phyloP scores from a whole-genome alignment of 2,113 vertebrate genomes.

The Hippopotamus amphibius region DNA sequence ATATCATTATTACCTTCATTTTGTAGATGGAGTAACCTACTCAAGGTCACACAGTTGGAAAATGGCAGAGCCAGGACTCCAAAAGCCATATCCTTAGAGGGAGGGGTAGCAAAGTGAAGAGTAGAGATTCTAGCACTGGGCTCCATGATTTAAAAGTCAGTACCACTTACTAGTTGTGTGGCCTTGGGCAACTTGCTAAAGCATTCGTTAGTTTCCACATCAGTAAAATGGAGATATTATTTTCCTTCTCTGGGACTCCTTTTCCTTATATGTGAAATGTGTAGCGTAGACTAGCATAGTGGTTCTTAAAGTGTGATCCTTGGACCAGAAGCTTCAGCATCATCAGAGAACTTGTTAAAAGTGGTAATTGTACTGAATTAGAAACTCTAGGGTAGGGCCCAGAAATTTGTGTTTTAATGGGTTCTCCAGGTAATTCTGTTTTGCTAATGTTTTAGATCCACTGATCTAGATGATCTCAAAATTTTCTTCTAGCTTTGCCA shows the following conservation, averaged over 20 bases:
- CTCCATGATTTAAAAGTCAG: slow-evolving; percentile 18
- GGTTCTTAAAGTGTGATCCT: slow-evolving; percentile 11
- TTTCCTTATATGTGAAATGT: slow-evolving; percentile 24
- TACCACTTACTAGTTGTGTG: not conserved
- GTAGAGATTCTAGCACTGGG: not conserved
- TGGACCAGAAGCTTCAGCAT: not conserved
- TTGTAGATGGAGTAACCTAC: not conserved
- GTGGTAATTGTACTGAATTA: not conserved
- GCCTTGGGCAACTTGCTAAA: slow-evolving; percentile 15
- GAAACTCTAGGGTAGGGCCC: not conserved
- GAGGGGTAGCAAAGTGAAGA: not conserved
- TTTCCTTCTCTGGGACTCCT: not conserved
- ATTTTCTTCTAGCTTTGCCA: slow-evolving; percentile 19
- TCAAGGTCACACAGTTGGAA: not conserved
- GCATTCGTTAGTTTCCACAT: not conserved
- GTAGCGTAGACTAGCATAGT: not conserved
- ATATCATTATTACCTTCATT: not conserved
- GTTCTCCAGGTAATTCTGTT: not conserved
- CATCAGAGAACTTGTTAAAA: not conserved
- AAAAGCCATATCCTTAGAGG: not conserved
- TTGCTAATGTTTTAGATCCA: slow-evolving; percentile 14
- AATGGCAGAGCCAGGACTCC: not conserved
- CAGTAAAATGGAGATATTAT: slow-evolving; percentile 26
- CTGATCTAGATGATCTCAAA: not conserved
- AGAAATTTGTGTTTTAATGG: not conserved